Base-by-base conservation (phyloP, 2,797 vertebrate genomes). In the Calcarius lapponicus region DNA sequence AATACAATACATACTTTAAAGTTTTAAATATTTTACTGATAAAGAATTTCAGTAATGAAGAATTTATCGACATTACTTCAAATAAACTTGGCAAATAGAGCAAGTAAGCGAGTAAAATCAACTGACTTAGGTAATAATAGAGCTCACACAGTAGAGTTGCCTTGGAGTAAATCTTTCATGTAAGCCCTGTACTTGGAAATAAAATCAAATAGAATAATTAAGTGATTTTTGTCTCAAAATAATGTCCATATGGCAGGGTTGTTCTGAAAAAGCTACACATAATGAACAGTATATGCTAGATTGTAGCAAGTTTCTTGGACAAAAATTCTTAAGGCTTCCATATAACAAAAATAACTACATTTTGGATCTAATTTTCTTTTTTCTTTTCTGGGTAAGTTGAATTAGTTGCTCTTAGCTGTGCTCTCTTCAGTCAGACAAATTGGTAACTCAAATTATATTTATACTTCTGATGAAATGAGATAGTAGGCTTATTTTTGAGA, bases 291-390 rank as follows among this genome's bases (percentile, higher is more conserved):
- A 13, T 67, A 53, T 42, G 43, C 40, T 65, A 87, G 51, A 85
- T 81, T 80, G 26, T 69, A 40, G n/a, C 47, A 58, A 58, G 7
- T 62, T 87, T 66, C 51, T 85, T 73, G 71, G 64, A 53, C 54
- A 64, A 47, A 93, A 87, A 60, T 67, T 90, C 24, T 65, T 62
- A 70, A 91, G 45, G 24, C 57, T 92, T 87, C 56, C 17, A 3
- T 56, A 17, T 80, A 80, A 82, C 19, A 40, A 9, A 54, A 92
- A 36, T 75, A 79, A 31, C 8, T 74, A 5, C 42, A 32, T 57
- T 92, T 95, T 91, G 91, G 43, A 88, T 61, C n/a, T 90, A 9
- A 61, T 92, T 90, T 70, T 69, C 48, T 56, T 74, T 74, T 94
- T 28, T n/a, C n/a, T 73, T 58, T 58, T 21, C 34, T 86, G 40